phyloP scores from a whole-genome alignment of 2,888 invertebrate genomes.

The Nemoura dubitans region DNA sequence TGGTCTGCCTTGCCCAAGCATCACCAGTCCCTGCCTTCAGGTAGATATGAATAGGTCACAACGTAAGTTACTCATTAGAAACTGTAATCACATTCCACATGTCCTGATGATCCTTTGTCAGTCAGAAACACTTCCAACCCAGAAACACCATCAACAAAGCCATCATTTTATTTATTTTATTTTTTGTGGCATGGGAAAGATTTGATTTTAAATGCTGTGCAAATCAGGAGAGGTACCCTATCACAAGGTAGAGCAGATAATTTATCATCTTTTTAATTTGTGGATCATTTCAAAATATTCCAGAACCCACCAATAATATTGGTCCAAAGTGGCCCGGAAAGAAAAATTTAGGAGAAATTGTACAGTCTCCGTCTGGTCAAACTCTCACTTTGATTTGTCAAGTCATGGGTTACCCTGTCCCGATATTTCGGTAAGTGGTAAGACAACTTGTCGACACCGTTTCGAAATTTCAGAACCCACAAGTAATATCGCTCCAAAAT shows the following conservation, averaged over 20 bases:
- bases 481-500: conserved; percentile 71
- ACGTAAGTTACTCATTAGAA: neutral
- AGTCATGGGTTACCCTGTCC: conserved; percentile 60
- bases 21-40: conserved; percentile 53
- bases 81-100: neutral
- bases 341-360: conserved; percentile 63
- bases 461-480: conserved; percentile 67
- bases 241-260: neutral
- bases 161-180: neutral
- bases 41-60: conserved; percentile 44
- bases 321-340: conserved; percentile 66
- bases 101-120: neutral
- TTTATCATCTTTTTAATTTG: neutral
- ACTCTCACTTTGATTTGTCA: conserved; percentile 63
- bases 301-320: conserved; percentile 76
- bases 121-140: neutral
- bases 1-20: conserved; percentile 51
- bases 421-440: conserved; percentile 58
- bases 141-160: conserved; percentile 5
- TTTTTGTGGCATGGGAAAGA: neutral
- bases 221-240: neutral
- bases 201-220: neutral
- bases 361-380: conserved; percentile 51
- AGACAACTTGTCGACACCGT: neutral
- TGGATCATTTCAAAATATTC: neutral